Base-by-base conservation (phyloP, 2,797 vertebrate species). In the Anguilla megastoma region DNA sequence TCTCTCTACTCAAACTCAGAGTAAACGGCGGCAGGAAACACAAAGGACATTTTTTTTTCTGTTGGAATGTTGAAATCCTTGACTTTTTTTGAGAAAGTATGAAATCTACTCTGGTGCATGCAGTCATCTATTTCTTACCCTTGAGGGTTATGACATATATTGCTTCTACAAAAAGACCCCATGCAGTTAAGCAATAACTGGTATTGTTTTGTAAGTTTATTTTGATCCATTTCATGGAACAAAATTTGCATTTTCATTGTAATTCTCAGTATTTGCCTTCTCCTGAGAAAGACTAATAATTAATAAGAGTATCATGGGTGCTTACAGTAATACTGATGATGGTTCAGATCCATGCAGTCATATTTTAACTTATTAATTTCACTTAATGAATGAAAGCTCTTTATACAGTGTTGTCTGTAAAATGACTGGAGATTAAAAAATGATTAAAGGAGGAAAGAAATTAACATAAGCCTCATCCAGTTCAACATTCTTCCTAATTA, bases 371-470 rank as follows among this genome's bases (percentile, higher is more conserved):
- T 93, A 93, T 94, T 94, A 91, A 94, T 94, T 94, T 93, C 90
- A 93, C 91, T 93, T 91, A 90, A 92, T 94, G 92, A 94, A 93
- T 91, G 90, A 92, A 89, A 85, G 82, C 86, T 90, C 92, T 86
- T 86, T 71, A 86, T 86, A 94, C 94, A 94, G 94, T 94, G 90
- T 90, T 90, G 91, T 87, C 86, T 87, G 50, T 88, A 93, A 94
- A 95, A 95, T 94, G 93, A 93, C 92, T 93, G 91, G 91, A 95
- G 93, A 94, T 96, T 95, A 95, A 30, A 91, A 91, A 89, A 94
- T 98, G 97, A 98, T 99, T 98, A 98, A 98, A 97, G 95, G 96
- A 96, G 93, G 95, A 95, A 96, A 93, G 97, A 96, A 95, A 97
- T 98, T 97, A 98, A 97, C 97, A 97, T 97, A 97, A 97, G 96